phyloP scores from a whole-genome alignment of 2,113 vertebrate species.

The Zosterops lateralis region DNA sequence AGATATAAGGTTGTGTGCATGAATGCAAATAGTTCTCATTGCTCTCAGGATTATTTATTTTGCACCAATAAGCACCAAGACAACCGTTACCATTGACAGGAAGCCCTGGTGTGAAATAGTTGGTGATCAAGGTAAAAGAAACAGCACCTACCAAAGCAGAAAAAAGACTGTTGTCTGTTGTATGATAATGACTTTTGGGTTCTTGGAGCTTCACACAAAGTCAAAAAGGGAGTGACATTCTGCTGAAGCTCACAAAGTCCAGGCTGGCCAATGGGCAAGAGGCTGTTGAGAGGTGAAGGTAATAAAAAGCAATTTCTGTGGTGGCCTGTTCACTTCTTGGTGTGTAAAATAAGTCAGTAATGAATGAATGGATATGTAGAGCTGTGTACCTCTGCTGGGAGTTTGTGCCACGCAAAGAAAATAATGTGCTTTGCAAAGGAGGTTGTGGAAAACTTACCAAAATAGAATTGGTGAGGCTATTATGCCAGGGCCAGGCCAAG shows the following conservation, averaged over 20 bases:
- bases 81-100: background rate
- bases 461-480: rapidly evolving
- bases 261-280: background rate
- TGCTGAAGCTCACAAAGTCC: background rate
- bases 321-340: background rate
- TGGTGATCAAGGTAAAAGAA: background rate
- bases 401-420: background rate
- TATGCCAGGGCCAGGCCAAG: background rate
- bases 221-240: background rate
- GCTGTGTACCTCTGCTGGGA: rapidly evolving
- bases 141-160: background rate
- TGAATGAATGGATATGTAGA: background rate
- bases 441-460: background rate
- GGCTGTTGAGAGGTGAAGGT: background rate
- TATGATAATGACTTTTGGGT: background rate
- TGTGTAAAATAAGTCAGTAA: background rate
- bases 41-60: background rate
- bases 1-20: background rate
- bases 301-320: background rate
- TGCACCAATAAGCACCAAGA: background rate
- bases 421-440: background rate
- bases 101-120: background rate
- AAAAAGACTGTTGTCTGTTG: background rate
- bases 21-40: background rate
- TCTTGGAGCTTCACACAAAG: background rate